Evolutionary conservation across 2,888 invertebrate genomes (phyloP), one percentile per base, ranked within the genome.

Genomic region (Apamea epomidion): DNA sequence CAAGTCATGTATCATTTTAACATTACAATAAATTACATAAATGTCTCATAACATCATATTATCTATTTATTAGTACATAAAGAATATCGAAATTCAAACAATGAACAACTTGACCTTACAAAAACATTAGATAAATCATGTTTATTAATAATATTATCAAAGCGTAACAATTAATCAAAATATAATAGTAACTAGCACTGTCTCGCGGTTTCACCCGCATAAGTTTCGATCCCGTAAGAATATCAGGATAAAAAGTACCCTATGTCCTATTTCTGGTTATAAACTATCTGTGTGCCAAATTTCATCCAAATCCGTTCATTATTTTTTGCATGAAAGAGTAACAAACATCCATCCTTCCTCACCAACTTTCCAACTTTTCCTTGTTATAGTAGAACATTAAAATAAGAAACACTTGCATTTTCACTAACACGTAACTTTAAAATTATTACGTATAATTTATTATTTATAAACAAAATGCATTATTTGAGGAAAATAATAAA

Each of bases 401-500:
- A 81, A 85, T 87, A 83, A 76, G 18, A n/a, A 71, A 83, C 83
- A 89, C 77, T 82, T 90, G 85, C 42, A 67, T 25, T 84, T 83
- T 84, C 88, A 89, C 86, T 86, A 81, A 88, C 69, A 83, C 58
- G 78, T 69, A 73, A 42, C 25, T 51, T 76, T 14, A 29, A 32
- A 42, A 58, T n/a, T 4, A 58, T n/a, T 70, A 67, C 45, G 21
- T 62, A 60, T 54, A 74, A 42, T 25, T 82, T 45, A 76, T 60
- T 81, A 62, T 67, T 65, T 76, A 68, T n/a, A 72, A 74, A 85
- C 62, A 75, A 85, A 74, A 42, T 7, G 60, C 21, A 60, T n/a
- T 82, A 69, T 75, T 80, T 48, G 54, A 90, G 88, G 88, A 89
- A 90, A 88, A 87, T 7, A 74, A 78, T 74, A 76, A 73, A 73